A percentile compares a stretch with the other conserved stretches of the same genome.
These are phyloP conservation scores for Sphaeramia orbicularis DNA, from an alignment of 2,797 vertebrate species.

Conservation along the genomic window DNA sequence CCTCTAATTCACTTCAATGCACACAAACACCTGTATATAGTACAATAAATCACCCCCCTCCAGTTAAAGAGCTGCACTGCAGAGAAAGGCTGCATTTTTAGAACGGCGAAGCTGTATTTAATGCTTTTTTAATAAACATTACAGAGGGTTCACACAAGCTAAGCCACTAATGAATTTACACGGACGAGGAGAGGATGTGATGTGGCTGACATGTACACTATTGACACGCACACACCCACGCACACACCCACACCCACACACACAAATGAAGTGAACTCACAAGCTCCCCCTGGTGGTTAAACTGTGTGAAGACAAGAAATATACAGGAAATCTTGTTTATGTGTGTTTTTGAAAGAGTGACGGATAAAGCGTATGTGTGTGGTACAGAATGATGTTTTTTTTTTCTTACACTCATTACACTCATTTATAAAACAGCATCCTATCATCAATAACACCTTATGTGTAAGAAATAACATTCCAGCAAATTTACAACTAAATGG, in stretches of 20 bases:
- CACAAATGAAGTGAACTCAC: constrained; percentile 5
- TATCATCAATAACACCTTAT: too few relatives aligned
- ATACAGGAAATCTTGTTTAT: too few relatives aligned
- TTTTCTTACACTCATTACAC: too few relatives aligned
- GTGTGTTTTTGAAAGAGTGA: too few relatives aligned
- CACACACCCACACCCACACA: background rate
- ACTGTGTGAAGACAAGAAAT: constrained; percentile 4
- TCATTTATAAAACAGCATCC: constrained; percentile 24
- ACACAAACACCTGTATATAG: constrained; percentile 30
- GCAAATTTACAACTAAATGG: too few relatives aligned
- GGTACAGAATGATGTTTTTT: too few relatives aligned
- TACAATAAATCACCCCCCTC: constrained; percentile 33
- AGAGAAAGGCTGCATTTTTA: constrained; percentile 40
- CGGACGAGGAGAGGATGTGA: constrained; percentile 41
- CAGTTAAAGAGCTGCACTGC: constrained; percentile 43
- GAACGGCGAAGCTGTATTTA: constrained; percentile 23
- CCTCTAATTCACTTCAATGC: constrained; percentile 21
- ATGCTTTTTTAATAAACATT: constrained; percentile 44
- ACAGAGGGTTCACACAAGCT: constrained; percentile 64
- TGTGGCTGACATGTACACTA: constrained; percentile 12
- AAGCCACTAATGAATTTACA: constrained; percentile 72
- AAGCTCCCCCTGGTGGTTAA: constrained; percentile 33
- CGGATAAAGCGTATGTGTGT: too few relatives aligned
- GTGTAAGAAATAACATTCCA: too few relatives aligned
- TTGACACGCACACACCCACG: constrained; percentile 11